Percentiles rank a stretch among this genome's conserved stretches.
Conservation (phyloP, 53 echinoderm and acorn worm species). For the Patiria pectinifera region DNA sequence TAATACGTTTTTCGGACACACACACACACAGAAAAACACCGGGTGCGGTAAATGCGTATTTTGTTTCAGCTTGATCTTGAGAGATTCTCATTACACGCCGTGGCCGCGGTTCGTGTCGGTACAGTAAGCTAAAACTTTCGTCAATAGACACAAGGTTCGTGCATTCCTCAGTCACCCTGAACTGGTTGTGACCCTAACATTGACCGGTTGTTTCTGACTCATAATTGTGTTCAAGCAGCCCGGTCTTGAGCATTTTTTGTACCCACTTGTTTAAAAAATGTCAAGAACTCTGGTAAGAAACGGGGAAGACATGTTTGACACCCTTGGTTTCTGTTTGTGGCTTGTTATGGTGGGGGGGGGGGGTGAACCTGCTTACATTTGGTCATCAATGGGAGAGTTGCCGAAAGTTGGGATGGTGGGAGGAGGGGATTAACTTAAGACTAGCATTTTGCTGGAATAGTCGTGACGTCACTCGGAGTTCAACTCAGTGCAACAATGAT, state of each 20-base stretch:
- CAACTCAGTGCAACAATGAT: too few species aligned
- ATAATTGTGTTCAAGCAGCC: neutral
- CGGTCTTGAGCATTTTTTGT: neutral
- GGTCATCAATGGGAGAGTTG: too few species aligned
- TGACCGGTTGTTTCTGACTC: neutral
- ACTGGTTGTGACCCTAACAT: neutral
- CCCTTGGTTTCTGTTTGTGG: too few species aligned
- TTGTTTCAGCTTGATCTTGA: constrained; percentile 21
- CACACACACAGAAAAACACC: neutral
- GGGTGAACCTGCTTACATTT: too few species aligned
- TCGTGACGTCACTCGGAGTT: too few species aligned
- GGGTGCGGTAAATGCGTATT: neutral
- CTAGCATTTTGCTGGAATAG: too few species aligned
- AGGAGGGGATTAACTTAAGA: too few species aligned
- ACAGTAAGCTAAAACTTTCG: constrained; percentile 15
- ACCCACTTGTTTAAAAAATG: neutral
- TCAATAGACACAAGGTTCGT: constrained; percentile 23
- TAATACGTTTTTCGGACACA: neutral
- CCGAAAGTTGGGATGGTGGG: too few species aligned
- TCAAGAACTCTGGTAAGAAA: neutral
- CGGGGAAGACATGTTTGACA: neutral
- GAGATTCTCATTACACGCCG: constrained; percentile 13
- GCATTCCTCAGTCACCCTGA: constrained; percentile 5
- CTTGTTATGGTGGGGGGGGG: too few species aligned
- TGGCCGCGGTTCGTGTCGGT: neutral